Evolutionary conservation across 2,113 vertebrate genomes (phyloP).

Genomic region (Pristiophorus japonicus): DNA sequence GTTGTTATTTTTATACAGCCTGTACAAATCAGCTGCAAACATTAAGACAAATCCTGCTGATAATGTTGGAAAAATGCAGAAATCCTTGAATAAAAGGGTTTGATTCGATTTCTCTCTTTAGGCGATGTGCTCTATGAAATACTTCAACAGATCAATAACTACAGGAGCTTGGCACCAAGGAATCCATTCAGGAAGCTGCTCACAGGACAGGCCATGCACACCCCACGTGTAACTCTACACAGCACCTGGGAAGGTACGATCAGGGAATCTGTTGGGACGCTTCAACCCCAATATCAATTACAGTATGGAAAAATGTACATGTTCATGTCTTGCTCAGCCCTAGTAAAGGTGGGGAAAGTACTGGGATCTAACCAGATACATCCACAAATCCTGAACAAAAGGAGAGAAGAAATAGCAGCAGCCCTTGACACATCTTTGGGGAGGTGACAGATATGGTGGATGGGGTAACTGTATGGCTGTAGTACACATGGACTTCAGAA

Average conservation of each 20-base stretch:
- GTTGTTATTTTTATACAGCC: not conserved
- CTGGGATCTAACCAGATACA: not conserved
- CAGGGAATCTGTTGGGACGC: not conserved
- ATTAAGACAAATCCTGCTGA: not conserved
- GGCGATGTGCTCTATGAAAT: slow-evolving; percentile 88
- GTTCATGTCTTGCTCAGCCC: not conserved
- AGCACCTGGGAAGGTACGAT: slow-evolving; percentile 17
- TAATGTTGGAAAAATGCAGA: not conserved
- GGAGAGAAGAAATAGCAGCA: not conserved
- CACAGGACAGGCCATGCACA: slow-evolving; percentile 41
- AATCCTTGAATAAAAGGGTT: not conserved
- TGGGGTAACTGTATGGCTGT: not conserved
- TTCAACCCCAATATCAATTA: not conserved
- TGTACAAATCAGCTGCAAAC: not conserved
- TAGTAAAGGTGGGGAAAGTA: not conserved
- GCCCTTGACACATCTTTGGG: not conserved
- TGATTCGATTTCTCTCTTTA: slow-evolving; percentile 43
- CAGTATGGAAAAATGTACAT: not conserved
- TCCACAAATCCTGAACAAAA: not conserved
- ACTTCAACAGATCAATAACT: slow-evolving; percentile 75
- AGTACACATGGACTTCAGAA: not conserved
- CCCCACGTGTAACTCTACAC: slow-evolving; percentile 17
- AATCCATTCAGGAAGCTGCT: slow-evolving; percentile 46
- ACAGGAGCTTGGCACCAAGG: slow-evolving; percentile 58
- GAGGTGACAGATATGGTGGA: too few relatives aligned